Conservation (phyloP, 2,113 vertebrate species). For the Zapus hudsonius region DNA sequence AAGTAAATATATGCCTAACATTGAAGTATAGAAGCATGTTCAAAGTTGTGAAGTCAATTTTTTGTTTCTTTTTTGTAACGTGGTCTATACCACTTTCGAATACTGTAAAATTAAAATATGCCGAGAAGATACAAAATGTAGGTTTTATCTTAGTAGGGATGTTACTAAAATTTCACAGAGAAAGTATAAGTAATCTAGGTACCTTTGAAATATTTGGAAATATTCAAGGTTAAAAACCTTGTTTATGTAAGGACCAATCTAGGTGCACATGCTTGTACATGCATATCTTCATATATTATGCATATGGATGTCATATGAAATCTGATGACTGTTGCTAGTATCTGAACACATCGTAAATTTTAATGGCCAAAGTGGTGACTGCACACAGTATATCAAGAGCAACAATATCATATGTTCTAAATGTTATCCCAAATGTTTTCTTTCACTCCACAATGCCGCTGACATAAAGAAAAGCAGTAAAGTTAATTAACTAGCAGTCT, state of each 20-base stretch:
- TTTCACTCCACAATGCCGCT: background rate
- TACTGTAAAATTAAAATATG: background rate
- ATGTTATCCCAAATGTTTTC: background rate
- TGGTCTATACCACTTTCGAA: background rate
- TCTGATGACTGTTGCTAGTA: background rate
- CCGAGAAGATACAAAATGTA: background rate
- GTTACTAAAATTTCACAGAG: background rate
- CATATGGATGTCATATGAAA: background rate
- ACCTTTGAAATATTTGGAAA: background rate
- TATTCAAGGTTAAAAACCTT: background rate
- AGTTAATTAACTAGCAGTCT: background rate
- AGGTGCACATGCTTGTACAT: accelerated
- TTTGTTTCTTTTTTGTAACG: background rate
- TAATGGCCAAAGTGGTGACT: background rate
- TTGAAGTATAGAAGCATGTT: background rate
- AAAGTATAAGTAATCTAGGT: background rate
- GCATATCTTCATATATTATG: background rate
- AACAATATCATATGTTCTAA: background rate
- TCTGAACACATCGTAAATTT: background rate
- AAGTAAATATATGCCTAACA: background rate
- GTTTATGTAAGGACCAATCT: background rate
- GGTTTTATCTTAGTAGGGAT: background rate
- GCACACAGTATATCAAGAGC: background rate
- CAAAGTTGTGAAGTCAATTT: background rate
- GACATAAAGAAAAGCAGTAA: conserved; percentile 9